These are phyloP conservation scores for Gobionotothen gibberifrons DNA, from an alignment of 2,797 vertebrate genomes.

Conservation along the genomic window DNA sequence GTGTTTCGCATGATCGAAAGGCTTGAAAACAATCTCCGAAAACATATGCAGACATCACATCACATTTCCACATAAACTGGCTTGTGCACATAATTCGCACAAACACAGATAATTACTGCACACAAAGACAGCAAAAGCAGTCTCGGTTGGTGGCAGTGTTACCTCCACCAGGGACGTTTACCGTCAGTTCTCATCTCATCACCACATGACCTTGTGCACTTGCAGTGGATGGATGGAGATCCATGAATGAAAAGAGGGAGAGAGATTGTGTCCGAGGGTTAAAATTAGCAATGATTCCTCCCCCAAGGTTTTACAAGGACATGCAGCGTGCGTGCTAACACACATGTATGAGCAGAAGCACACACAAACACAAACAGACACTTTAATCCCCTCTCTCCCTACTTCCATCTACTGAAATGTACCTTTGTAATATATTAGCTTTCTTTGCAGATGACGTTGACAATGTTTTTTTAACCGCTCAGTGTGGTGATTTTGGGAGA, in stretches of 20 bases:
- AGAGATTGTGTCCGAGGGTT: constrained; percentile 72
- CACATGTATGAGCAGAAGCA: constrained; percentile 37
- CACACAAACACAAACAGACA: constrained; percentile 7
- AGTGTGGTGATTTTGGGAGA: constrained; percentile 22
- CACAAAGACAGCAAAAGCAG: constrained; percentile 56
- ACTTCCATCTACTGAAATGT: constrained; percentile 24
- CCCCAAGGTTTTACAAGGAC: constrained; percentile 79
- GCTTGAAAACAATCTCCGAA: constrained; percentile 48
- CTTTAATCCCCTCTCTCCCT: constrained; percentile 19
- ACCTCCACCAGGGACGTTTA: constrained; percentile 76
- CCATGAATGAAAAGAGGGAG: constrained; percentile 51
- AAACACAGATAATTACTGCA: constrained; percentile 23
- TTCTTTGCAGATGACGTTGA: constrained; percentile 25
- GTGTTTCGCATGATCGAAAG: constrained; percentile 33
- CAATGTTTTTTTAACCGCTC: background rate
- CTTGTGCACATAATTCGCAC: background rate
- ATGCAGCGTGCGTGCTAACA: constrained; percentile 45
- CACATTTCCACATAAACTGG: constrained; percentile 17
- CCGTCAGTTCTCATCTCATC: constrained; percentile 80
- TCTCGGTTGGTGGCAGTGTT: constrained; percentile 65
- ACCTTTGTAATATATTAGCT: constrained; percentile 31
- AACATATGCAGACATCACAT: constrained; percentile 23
- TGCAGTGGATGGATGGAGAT: constrained; percentile 70
- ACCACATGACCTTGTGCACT: constrained; percentile 68
- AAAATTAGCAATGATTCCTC: constrained; percentile 82